Conservation (phyloP, 2,797 vertebrate genomes). For the Pristis pectinata region DNA sequence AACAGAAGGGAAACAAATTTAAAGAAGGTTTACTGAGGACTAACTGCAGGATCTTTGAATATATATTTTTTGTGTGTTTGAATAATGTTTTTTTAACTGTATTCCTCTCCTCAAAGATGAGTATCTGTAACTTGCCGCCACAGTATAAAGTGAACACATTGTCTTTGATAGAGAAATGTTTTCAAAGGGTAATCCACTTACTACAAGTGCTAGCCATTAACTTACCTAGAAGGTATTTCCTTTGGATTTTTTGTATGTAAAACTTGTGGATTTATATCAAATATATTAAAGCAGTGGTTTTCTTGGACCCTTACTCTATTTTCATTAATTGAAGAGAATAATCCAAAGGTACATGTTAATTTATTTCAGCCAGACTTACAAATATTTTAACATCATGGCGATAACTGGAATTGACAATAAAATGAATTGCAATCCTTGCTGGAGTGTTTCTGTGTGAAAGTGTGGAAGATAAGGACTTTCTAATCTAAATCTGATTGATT, state of each 20-base stretch:
- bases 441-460: neutral
- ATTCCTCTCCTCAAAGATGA: neutral
- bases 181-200: neutral
- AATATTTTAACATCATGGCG: neutral
- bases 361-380: constrained; percentile 1
- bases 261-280: neutral
- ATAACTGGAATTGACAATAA: neutral
- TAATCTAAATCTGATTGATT: neutral
- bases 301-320: neutral
- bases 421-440: neutral
- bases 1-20: constrained; percentile 32
- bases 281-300: neutral
- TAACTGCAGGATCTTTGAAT: neutral
- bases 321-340: neutral
- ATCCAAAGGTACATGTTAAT: neutral
- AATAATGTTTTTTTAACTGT: neutral
- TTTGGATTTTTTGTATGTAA: neutral
- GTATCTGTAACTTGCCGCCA: too few relatives aligned
- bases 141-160: neutral
- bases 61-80: neutral
- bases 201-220: neutral
- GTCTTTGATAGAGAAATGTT: neutral
- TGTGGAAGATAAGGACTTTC: neutral
- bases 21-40: constrained; percentile 42
- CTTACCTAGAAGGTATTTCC: neutral